Conservation (phyloP, 2,888 invertebrate species). For the Cephus pulcher region DNA sequence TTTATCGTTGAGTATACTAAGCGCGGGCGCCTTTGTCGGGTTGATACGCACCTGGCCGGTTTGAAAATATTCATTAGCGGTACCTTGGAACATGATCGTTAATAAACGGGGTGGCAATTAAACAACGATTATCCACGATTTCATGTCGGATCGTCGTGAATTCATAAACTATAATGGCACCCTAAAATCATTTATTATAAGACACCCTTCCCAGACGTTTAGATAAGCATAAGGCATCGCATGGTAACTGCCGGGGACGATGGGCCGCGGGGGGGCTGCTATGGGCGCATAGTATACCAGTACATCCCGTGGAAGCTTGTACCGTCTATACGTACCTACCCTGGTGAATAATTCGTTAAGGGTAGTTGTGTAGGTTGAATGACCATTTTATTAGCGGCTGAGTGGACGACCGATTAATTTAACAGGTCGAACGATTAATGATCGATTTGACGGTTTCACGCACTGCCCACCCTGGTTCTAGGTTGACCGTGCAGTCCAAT, state of each 20-base stretch:
- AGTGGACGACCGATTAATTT: constrained; percentile 51
- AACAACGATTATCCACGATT: not conserved
- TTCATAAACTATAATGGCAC: not conserved
- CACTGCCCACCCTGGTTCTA: constrained; percentile 9
- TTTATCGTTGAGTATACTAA: not conserved
- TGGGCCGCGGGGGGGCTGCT: not conserved
- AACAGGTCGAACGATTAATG: constrained; percentile 54
- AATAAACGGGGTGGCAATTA: not conserved
- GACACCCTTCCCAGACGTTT: not conserved
- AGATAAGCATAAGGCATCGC: not conserved
- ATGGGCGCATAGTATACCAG: not conserved
- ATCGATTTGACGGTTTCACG: constrained; percentile 53
- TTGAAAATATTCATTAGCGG: not conserved
- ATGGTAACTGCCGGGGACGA: not conserved
- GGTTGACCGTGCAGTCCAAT: not conserved
- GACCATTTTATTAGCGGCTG: constrained; percentile 51
- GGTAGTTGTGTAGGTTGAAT: constrained; percentile 24
- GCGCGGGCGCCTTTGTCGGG: not conserved
- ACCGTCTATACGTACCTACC: not conserved
- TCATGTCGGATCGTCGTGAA: not conserved
- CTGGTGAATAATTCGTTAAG: not conserved
- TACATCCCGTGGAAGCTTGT: not conserved
- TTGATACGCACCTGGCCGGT: not conserved
- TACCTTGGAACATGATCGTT: not conserved
- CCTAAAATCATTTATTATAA: not conserved